Conservation (phyloP, 2,888 invertebrate genomes). For the Tetanocera ferruginea region DNA sequence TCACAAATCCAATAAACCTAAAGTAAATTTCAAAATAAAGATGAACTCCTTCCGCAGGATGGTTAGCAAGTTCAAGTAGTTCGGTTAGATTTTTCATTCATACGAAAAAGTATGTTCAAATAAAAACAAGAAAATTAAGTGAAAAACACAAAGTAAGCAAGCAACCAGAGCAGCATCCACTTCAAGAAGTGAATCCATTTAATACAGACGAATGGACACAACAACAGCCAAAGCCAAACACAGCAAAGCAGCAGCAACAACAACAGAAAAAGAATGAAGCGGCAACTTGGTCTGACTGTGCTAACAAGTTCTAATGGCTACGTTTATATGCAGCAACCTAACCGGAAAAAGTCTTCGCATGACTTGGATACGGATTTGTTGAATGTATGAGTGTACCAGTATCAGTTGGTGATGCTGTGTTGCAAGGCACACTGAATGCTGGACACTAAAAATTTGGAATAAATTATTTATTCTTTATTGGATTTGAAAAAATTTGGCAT, state of each 20-base stretch:
- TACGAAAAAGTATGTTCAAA: neutral
- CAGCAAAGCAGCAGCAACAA: neutral
- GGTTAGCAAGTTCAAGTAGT: neutral
- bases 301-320: constrained; percentile 37
- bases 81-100: neutral
- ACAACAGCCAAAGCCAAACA: constrained; percentile 8
- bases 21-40: constrained; percentile 15
- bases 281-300: constrained; percentile 8
- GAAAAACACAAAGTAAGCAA: neutral
- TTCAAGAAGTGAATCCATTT: constrained; percentile 61
- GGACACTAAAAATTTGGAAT: neutral
- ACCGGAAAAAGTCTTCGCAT: constrained; percentile 15
- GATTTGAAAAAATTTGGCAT: neutral
- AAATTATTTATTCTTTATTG: neutral
- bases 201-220: constrained; percentile 59
- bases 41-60: neutral
- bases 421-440: neutral
- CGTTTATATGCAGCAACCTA: constrained; percentile 50
- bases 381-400: neutral
- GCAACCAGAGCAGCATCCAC: neutral
- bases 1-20: constrained; percentile 28
- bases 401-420: neutral
- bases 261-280: neutral
- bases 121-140: neutral
- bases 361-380: constrained; percentile 25